Conservation (phyloP, 2,888 invertebrate genomes). For the Anorthoa munda region DNA sequence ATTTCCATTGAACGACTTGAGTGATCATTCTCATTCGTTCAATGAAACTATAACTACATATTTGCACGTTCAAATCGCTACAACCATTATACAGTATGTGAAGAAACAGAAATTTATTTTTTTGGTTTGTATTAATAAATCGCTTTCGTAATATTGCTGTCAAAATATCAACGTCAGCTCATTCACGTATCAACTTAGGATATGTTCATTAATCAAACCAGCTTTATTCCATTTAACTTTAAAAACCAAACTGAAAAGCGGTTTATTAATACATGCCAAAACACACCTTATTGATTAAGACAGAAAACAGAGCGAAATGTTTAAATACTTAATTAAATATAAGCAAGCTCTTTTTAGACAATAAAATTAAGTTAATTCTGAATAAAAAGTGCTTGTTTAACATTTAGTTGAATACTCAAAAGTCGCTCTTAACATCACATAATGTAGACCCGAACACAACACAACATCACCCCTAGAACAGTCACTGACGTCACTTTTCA, state of each 20-base stretch:
- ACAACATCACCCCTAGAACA: constrained; percentile 31
- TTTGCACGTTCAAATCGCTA: constrained; percentile 55
- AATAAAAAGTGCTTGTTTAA: constrained; percentile 5
- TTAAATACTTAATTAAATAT: constrained; percentile 30
- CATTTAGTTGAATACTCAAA: constrained; percentile 33
- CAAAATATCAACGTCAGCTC: constrained; percentile 23
- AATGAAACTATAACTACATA: constrained; percentile 61
- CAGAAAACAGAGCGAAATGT: neutral
- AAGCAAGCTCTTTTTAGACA: constrained; percentile 1
- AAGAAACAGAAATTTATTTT: constrained; percentile 1
- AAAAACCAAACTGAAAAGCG: constrained; percentile 17
- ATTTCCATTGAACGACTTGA: constrained; percentile 57
- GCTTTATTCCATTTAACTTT: constrained; percentile 14
- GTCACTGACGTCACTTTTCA: constrained; percentile 4
- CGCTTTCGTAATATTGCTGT: constrained; percentile 19
- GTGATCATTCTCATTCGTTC: constrained; percentile 46
- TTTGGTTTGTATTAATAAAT: constrained; percentile 30
- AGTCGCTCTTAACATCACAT: constrained; percentile 22
- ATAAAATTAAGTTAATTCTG: neutral
- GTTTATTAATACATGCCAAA: constrained; percentile 29
- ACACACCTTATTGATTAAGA: neutral
- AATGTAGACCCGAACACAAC: constrained; percentile 26
- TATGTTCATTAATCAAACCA: constrained; percentile 44
- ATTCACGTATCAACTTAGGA: constrained; percentile 34
- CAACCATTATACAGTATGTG: constrained; percentile 35